A percentile compares a stretch with the other conserved stretches of the same genome.
Conservation (phyloP, 2,888 invertebrate genomes). For the Teinopalpus imperialis region DNA sequence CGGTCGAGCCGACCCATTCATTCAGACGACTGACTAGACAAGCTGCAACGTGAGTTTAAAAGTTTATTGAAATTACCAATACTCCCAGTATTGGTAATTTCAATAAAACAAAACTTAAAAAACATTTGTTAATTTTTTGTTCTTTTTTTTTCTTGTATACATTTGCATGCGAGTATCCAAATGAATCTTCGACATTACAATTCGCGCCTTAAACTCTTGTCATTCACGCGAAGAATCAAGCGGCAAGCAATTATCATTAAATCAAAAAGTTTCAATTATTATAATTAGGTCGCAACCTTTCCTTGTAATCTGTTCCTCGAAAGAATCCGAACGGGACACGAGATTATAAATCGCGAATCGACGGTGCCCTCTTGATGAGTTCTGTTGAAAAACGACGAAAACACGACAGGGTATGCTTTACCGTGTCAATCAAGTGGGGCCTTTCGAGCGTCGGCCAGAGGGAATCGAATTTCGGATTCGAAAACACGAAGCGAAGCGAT, state of each 20-base stretch:
- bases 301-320: slow-evolving; percentile 41
- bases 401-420: slow-evolving; percentile 38
- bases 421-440: slow-evolving; percentile 54
- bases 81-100: too few relatives aligned
- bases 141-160: too few relatives aligned
- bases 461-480: slow-evolving; percentile 14
- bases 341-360: slow-evolving; percentile 53
- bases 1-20: too few relatives aligned
- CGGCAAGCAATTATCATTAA: slow-evolving; percentile 22
- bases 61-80: too few relatives aligned
- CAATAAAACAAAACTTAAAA: too few relatives aligned
- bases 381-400: slow-evolving; percentile 39
- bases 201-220: not conserved
- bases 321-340: slow-evolving; percentile 39
- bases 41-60: too few relatives aligned
- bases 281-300: slow-evolving; percentile 16
- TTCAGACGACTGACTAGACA: too few relatives aligned
- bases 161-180: too few relatives aligned
- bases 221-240: slow-evolving; percentile 11
- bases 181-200: not conserved
- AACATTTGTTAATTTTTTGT: too few relatives aligned
- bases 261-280: slow-evolving; percentile 19
- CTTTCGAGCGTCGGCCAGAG: not conserved
- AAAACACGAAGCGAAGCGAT: slow-evolving; percentile 5
- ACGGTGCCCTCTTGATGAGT: slow-evolving; percentile 39